These are phyloP conservation scores for Apogon talboti DNA, from an alignment of 2,797 vertebrate genomes.

Conservation along the genomic window DNA sequence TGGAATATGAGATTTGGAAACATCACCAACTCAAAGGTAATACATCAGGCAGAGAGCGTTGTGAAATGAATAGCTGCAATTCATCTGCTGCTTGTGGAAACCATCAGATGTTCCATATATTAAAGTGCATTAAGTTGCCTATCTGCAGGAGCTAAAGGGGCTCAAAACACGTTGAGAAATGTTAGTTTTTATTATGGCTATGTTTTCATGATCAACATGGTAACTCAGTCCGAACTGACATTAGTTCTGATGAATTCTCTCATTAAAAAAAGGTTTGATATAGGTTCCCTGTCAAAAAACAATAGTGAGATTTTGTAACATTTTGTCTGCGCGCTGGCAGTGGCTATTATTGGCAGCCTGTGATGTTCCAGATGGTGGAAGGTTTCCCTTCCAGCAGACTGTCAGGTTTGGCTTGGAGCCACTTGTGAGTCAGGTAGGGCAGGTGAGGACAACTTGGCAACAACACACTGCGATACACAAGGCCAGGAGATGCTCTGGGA, in stretches of 20 bases:
- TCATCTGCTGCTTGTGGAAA: not conserved
- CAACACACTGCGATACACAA: slow-evolving; percentile 31
- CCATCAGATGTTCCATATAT: not conserved
- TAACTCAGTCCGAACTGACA: not conserved
- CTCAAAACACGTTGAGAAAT: no score
- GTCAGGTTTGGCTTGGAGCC: slow-evolving; percentile 62
- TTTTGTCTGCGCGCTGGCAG: slow-evolving; percentile 33
- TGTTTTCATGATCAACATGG: no score
- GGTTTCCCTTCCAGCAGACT: slow-evolving; percentile 68
- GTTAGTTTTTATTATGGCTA: no score
- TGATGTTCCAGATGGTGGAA: slow-evolving; percentile 64
- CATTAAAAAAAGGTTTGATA: not conserved
- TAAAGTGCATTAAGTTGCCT: not conserved
- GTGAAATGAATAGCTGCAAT: slow-evolving; percentile 17
- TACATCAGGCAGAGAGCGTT: not conserved
- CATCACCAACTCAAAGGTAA: not conserved
- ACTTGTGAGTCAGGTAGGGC: slow-evolving; percentile 66
- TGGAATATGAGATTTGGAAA: not conserved
- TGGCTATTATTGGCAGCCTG: slow-evolving; percentile 46
- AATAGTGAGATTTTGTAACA: slow-evolving; percentile 13
- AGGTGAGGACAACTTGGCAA: slow-evolving; percentile 75
- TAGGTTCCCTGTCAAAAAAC: no score
- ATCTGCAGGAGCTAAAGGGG: no score
- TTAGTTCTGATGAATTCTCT: not conserved
- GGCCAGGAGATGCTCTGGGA: slow-evolving; percentile 54